A percentile compares a stretch with the other conserved stretches of the same genome.
Evolutionary conservation across 2,888 invertebrate genomes (phyloP).

Genomic region (Elegia similella): DNA sequence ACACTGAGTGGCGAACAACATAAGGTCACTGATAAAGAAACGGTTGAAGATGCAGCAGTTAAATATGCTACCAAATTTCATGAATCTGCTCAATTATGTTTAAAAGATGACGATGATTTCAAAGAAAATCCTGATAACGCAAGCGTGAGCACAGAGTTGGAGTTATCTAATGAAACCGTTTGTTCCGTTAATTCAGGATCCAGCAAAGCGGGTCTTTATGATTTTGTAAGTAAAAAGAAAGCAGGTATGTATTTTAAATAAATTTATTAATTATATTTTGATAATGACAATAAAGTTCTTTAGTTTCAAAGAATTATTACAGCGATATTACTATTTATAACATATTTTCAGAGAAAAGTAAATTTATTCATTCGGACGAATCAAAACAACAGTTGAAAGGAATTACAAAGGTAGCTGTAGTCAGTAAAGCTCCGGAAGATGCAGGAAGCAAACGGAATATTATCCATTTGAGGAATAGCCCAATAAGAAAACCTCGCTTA

Average conservation of each 20-base stretch:
- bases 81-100: background rate
- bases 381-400: slow-evolving; percentile 34
- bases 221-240: slow-evolving; percentile 7
- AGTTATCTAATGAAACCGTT: slow-evolving; percentile 13
- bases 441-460: slow-evolving; percentile 25
- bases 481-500: slow-evolving; percentile 37
- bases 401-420: slow-evolving; percentile 41
- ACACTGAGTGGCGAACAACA: background rate
- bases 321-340: background rate
- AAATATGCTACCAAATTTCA: background rate
- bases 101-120: background rate
- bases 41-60: background rate
- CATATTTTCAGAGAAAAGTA: slow-evolving; percentile 14
- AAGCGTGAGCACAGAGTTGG: background rate
- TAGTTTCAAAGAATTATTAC: no score
- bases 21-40: no score
- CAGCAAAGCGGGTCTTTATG: slow-evolving; percentile 27
- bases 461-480: no score
- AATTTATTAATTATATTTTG: background rate
- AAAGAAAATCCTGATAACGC: background rate
- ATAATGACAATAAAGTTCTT: no score
- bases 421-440: slow-evolving; percentile 35
- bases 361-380: slow-evolving; percentile 22
- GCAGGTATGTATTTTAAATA: slow-evolving; percentile 16
- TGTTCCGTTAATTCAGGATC: slow-evolving; percentile 29